Evolutionary conservation across 35 echinoderm and acorn worm species (phyloP).

Genomic region (Ophiothrix spiculata): DNA sequence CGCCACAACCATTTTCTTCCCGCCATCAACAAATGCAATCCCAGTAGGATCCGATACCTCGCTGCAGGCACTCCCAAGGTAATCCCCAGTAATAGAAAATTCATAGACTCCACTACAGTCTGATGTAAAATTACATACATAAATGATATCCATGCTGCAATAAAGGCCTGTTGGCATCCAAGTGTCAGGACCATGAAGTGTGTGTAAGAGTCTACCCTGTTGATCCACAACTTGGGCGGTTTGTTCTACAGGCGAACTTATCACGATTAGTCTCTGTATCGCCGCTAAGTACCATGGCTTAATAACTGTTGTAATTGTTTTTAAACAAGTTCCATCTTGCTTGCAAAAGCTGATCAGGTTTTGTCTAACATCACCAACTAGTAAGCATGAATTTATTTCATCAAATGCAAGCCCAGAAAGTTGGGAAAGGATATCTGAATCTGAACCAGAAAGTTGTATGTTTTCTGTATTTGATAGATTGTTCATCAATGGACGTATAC

Average conservation of each 20-base stretch:
- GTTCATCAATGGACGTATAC: too few relatives aligned
- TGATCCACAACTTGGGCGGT: not conserved
- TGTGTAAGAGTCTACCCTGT: not conserved
- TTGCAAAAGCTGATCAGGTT: too few relatives aligned
- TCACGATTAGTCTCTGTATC: too few relatives aligned
- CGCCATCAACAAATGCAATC: not conserved
- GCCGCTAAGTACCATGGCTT: too few relatives aligned
- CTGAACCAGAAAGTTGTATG: too few relatives aligned
- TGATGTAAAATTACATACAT: not conserved
- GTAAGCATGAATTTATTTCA: too few relatives aligned
- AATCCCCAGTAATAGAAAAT: not conserved
- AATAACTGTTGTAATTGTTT: too few relatives aligned
- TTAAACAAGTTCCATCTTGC: too few relatives aligned
- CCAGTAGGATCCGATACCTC: not conserved
- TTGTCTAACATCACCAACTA: too few relatives aligned
- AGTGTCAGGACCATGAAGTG: not conserved
- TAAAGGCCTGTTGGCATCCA: not conserved
- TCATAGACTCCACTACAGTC: not conserved
- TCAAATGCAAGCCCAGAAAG: too few relatives aligned
- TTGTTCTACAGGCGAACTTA: not conserved
- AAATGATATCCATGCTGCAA: not conserved
- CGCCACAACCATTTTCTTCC: not conserved
- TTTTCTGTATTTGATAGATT: too few relatives aligned
- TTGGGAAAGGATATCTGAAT: too few relatives aligned
- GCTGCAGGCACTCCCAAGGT: not conserved